Evolutionary conservation across 2,113 vertebrate species (phyloP).

Genomic region (Phodopus roborovskii): DNA sequence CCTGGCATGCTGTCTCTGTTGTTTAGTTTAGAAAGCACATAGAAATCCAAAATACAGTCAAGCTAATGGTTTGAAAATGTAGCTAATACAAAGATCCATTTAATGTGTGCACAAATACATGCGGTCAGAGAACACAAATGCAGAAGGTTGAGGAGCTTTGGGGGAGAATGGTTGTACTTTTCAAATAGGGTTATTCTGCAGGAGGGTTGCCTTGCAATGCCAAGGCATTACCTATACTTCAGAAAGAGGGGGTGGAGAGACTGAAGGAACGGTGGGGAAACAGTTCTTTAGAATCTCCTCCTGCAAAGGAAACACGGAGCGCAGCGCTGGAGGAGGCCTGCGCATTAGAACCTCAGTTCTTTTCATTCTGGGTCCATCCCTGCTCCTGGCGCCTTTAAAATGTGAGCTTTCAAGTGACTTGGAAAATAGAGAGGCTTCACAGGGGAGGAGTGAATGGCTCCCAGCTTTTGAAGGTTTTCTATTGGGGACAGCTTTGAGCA

Average conservation of each 20-base stretch:
- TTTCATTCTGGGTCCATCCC: slow-evolving; percentile 51
- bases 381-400: slow-evolving; percentile 39
- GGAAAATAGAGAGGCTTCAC: neutral
- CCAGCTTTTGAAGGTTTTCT: slow-evolving; percentile 44
- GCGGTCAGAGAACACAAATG: slow-evolving; percentile 56
- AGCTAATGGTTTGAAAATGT: slow-evolving; percentile 56
- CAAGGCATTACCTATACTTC: slow-evolving; percentile 56
- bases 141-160: slow-evolving; percentile 64
- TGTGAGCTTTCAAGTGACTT: slow-evolving; percentile 61
- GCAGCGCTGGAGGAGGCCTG: slow-evolving; percentile 5
- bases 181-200: slow-evolving; percentile 13
- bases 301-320: slow-evolving; percentile 39
- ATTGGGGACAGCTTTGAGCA: slow-evolving; percentile 15
- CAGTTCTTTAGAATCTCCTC: slow-evolving; percentile 36
- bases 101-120: slow-evolving; percentile 58
- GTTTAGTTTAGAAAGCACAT: slow-evolving; percentile 58
- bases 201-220: slow-evolving; percentile 42
- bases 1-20: neutral
- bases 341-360: neutral
- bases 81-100: slow-evolving; percentile 56
- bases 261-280: slow-evolving; percentile 44
- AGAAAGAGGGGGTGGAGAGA: slow-evolving; percentile 58
- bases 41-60: neutral
- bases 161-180: slow-evolving; percentile 1
- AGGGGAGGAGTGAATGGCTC: slow-evolving; percentile 45